Base-by-base conservation (phyloP, 2,113 vertebrate species). In the Cathartes aura region DNA sequence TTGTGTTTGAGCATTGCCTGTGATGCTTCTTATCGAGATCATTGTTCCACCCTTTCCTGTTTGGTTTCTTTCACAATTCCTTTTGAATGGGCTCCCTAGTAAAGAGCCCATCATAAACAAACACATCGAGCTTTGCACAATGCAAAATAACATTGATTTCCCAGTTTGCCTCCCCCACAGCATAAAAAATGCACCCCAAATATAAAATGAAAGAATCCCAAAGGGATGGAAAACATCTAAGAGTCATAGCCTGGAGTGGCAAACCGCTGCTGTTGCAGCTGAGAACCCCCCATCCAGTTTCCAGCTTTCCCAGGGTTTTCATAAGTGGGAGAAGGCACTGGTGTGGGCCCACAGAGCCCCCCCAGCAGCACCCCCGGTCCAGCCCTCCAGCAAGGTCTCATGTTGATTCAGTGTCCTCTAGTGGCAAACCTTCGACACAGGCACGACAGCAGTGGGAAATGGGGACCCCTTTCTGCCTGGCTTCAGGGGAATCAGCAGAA, bases 31-130 rank as follows among this genome's bases (percentile, higher is more conserved):
- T 94, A 97, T 94, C 75, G 5, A 87, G 92, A 74, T 93, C 62
- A 96, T 97, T 97, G 97, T 97, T 97, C 94, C 92, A 96, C 97
- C 92, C 96, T 97, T 97, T 97, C 97, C 97, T 97, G 97, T 97
- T 97, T 96, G 82, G 67, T 94, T 97, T 97, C 85, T 95, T 96
- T 97, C 93, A 97, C 59, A 95, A 97, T 94, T 92, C 80, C 67
- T 93, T 97, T 97, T 97, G 93, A 97, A 94, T 93, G 90, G 80
- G 12, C 86, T 92, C 96, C 92, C 79, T 94, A 87, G 90, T 94
- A 87, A 96, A 88, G 2, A 93, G 5, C 38, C 90, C 94, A 90
- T 63, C 92, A 96, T 90, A 97, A 97, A 97, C 88, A 97, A 97
- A 97, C 90, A 97, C 71, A 63, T 34, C 4, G 14, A 86, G 50